These are phyloP conservation scores for Globicephala melas DNA, from an alignment of 2,113 vertebrate genomes.

Conservation along the genomic window DNA sequence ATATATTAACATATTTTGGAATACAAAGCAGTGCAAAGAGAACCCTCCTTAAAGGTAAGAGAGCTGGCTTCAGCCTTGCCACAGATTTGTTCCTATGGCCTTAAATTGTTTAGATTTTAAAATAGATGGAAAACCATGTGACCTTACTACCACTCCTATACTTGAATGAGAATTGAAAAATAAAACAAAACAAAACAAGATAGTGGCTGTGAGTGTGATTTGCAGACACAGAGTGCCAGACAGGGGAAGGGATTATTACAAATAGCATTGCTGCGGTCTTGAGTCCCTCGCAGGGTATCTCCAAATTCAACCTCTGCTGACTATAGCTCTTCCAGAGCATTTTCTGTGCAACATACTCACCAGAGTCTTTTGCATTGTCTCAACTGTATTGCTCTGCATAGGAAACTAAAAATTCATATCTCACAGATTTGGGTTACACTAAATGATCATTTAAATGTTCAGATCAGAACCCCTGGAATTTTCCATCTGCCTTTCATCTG, in stretches of 20 bases:
- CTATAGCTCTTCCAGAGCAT: not conserved
- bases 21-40: not conserved
- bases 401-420: conserved; percentile 77
- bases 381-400: conserved; percentile 70
- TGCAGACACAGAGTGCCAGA: not conserved
- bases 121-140: not conserved
- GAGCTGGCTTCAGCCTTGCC: not conserved
- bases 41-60: not conserved
- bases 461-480: conserved; percentile 81
- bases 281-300: not conserved
- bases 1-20: not conserved
- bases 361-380: conserved; percentile 34
- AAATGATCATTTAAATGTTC: conserved; percentile 82
- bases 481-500: conserved; percentile 84
- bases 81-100: not conserved
- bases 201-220: not conserved
- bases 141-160: not conserved
- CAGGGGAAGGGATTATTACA: not conserved
- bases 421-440: conserved; percentile 73
- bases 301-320: not conserved
- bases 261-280: not conserved
- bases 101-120: not conserved
- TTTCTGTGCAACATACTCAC: conserved; percentile 28
- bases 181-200: not conserved
- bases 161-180: not conserved